phyloP scores from a whole-genome alignment of 2,888 invertebrate genomes.

The Eurois occulta region DNA sequence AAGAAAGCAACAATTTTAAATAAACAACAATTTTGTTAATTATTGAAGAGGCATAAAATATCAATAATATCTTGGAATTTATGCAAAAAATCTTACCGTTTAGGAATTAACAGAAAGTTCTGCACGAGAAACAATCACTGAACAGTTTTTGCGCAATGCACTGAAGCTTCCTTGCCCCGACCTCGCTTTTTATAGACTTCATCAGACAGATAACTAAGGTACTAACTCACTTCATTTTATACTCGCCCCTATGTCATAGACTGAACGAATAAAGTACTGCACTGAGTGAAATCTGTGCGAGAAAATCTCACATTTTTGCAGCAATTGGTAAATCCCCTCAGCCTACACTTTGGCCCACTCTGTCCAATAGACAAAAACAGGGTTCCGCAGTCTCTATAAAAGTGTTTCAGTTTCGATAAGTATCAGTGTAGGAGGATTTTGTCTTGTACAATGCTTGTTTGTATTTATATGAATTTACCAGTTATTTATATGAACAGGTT shows the following conservation, averaged over 20 bases:
- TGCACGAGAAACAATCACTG: background rate
- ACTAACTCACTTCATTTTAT: constrained; percentile 16
- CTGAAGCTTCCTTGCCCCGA: constrained; percentile 14
- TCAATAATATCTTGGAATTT: background rate
- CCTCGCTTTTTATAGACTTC: constrained; percentile 26
- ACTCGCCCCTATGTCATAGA: constrained; percentile 21
- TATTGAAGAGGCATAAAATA: background rate
- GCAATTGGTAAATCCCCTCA: constrained; percentile 5
- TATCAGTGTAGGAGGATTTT: background rate
- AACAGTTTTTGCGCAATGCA: constrained; percentile 15
- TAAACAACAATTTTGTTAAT: background rate
- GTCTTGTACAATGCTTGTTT: background rate
- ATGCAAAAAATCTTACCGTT: background rate
- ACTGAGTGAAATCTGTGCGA: constrained; percentile 28
- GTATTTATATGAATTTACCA: background rate
- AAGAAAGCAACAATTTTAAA: no score
- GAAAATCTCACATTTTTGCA: constrained; percentile 16
- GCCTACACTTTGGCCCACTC: background rate
- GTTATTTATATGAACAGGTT: background rate
- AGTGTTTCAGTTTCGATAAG: background rate
- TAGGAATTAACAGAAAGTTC: background rate
- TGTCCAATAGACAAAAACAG: background rate
- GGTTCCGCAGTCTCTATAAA: constrained; percentile 9
- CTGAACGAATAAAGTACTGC: background rate
- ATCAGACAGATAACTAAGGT: constrained; percentile 13